Base-by-base conservation (phyloP, 2,797 vertebrate species). In the Crocodylus rhombifer region DNA sequence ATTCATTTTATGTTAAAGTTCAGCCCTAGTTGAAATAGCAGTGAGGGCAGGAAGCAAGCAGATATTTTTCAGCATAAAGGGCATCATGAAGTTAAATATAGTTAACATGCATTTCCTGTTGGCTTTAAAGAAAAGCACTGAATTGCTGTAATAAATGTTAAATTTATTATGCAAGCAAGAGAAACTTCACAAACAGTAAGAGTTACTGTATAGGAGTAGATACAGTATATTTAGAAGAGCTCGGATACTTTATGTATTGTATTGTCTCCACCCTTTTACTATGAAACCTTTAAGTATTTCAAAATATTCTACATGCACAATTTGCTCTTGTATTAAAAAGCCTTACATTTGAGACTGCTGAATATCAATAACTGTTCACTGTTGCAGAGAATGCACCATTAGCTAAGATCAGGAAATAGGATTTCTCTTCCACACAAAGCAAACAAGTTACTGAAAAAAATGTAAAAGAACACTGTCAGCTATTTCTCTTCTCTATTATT, bases 81-180 rank as follows among this genome's bases (percentile, higher is more conserved):
- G 81, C 73, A 61, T 42, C 78, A 20, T 76, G 42, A 65, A 69
- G 58, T 69, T 4, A 83, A 86, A 90, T 85, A 67, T 55, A 86
- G 42, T 74, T 25, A 86, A 86, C 94, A 89, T 12, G 85, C 62
- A 14, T 81, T 95, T 94, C 82, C 51, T 36, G 51, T 33, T 18
- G 14, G 60, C 14, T 73, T 64, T 74, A 13, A 58, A 77, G 20
- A 86, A 84, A 82, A 69, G 77, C 18, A 82, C 20, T 78, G 82
- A 90, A 78, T 95, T 94, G 93, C 57, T 56, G 61, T 77, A 76
- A 80, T 95, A 93, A 94, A 91, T 92, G 74, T 90, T 96, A 92
- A 78, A 89, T 94, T 95, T 95, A 96, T 96, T 96, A 96, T 56
- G 94, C 94, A 96, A 96, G 95, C 95, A 97, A 95, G 94, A 96